Base-by-base conservation (phyloP, 2,113 vertebrate species). In the Sceloporus undulatus region DNA sequence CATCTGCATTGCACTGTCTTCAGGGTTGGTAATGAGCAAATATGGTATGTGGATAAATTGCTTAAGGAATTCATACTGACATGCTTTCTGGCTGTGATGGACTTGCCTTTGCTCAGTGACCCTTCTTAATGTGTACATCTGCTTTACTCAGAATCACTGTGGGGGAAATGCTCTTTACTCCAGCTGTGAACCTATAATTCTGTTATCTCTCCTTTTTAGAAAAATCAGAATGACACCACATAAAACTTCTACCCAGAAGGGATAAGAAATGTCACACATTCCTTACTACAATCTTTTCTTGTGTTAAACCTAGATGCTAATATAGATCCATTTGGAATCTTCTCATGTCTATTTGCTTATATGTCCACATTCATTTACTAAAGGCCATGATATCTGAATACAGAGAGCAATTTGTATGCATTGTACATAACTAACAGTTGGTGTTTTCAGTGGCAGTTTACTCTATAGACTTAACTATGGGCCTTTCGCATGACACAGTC, bases 111-210 rank as follows among this genome's bases (percentile, higher is more conserved):
- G 48, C 83, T 87, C 0, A 0, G 29, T 89, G 82, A 70, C 40
- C 21, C 1, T 0, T 2, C 54, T 2, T 38, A 18, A 42, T 29
- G 8, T 34, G 0, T 75, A 0, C 80, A 68, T 90, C 79, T 88
- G 52, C 52, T 87, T 84, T 48, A 0, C 29, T 85, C 75, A 68
- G 42, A 82, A 81, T 27, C 71, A 66, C 18, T 2, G 3, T 71
- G 9, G 21, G 82, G 52, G 81, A 85, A 87, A 88, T 52, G 25
- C 2, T 82, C 0, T 34, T 84, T 89, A 79, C 4, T 89, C 89
- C 66, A 78, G 11, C 40, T 86, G 1, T 87, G 85, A 85, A 8
- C 34, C 29, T 82, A 54, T 76, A 13, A 77, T 52, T 74, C 2
- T 84, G 1, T 0, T 0, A 0, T 62, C 65, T 86, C 76, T 59